A percentile compares a stretch with the other conserved stretches of the same genome.
Conservation (phyloP, 2,113 vertebrate species). For the Anhinga rufa region DNA sequence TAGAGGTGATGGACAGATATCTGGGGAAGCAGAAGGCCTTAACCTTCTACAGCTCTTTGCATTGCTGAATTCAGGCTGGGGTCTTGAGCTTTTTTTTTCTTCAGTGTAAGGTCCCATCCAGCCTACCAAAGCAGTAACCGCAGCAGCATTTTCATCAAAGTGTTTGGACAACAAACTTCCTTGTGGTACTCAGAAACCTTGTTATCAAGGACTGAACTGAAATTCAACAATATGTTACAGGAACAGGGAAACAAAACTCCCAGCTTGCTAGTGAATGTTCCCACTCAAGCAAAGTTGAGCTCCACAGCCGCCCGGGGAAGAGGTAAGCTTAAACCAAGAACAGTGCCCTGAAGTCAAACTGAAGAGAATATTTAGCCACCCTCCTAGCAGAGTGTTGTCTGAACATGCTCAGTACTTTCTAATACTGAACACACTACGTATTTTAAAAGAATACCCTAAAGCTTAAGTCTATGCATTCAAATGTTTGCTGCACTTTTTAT, state of each 20-base stretch:
- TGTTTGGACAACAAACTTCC: background rate
- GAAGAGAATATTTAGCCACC: constrained; percentile 10
- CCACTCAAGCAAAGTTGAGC: background rate
- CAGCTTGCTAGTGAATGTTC: background rate
- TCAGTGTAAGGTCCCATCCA: background rate
- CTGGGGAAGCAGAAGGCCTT: background rate
- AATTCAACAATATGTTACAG: background rate
- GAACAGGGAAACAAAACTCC: background rate
- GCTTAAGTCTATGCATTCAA: background rate
- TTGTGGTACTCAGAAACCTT: background rate
- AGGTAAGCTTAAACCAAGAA: background rate
- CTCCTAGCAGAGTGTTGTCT: background rate
- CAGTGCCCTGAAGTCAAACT: constrained; percentile 4
- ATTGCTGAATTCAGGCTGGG: background rate
- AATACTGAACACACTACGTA: background rate
- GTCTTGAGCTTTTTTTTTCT: background rate
- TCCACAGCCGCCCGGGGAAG: background rate
- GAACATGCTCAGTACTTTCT: background rate
- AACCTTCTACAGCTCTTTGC: background rate
- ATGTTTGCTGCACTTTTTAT: background rate
- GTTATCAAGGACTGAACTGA: background rate
- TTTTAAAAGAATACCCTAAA: background rate
- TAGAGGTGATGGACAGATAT: background rate
- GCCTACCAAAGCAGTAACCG: background rate
- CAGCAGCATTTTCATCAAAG: background rate